A percentile compares a stretch with the other conserved stretches of the same genome.
Evolutionary conservation across 2,113 vertebrate species (phyloP).

Genomic region (Spermophilus dauricus): DNA sequence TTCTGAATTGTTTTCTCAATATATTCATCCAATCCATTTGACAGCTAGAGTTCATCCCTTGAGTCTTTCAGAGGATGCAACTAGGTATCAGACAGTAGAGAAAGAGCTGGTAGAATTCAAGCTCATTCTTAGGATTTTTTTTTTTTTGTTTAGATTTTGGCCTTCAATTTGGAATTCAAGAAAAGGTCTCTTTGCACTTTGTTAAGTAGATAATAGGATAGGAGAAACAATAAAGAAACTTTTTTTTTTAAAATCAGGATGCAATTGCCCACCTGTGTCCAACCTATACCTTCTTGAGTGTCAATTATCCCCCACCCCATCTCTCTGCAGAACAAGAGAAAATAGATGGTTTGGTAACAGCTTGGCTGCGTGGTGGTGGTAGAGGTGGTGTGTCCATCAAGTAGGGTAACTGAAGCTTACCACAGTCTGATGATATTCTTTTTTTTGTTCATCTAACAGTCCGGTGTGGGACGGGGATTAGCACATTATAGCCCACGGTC

Average conservation of each 20-base stretch:
- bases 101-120: neutral
- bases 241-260: neutral
- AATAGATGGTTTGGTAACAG: neutral
- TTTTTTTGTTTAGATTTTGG: neutral
- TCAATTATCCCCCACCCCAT: too few relatives aligned
- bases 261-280: rapidly evolving
- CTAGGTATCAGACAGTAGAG: neutral
- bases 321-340: neutral
- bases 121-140: neutral
- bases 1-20: neutral
- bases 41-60: neutral
- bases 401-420: neutral
- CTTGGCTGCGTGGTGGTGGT: neutral
- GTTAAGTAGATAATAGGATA: neutral
- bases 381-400: neutral
- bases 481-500: neutral
- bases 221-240: too few relatives aligned
- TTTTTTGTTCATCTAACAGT: neutral
- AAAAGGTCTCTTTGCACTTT: neutral
- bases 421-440: neutral
- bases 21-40: neutral
- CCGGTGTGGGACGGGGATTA: neutral
- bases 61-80: neutral
- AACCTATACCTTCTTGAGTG: neutral
- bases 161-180: neutral